Evolutionary conservation across 1,140 invertebrate species (phyloP), one percentile per base, ranked within the genome.

Genomic region (Solen grandis): DNA sequence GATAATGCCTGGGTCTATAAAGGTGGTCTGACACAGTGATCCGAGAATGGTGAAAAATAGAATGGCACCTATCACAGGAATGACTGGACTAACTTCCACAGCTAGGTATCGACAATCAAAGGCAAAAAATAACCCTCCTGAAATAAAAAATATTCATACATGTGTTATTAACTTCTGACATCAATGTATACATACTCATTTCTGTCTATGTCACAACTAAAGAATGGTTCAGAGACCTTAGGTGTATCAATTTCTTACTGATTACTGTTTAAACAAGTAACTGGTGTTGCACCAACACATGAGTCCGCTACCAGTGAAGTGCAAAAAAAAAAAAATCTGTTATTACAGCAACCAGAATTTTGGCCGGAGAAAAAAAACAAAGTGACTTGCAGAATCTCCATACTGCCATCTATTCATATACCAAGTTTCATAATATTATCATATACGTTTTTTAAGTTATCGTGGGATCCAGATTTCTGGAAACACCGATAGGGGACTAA

Each of bases 1-100:
- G 10, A 80, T 80, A 41, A 80, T 73, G 8, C 77, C 77, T 5
- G 77, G 77, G 50, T 80, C 77, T n/a, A 73, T 80, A 36, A 80
- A 73, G 27, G 77, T 73, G 8, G 68, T 73, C 35, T 73, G 77
- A 36, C 41, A 52, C 31, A 80, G 41, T 33, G 52, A 63, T 27
- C 77, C 77, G 16, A 80, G 19, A 22, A 80, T 80, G 36, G 73
- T 70, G n/a, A 80, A 72, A 38, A 70, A 80, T 3, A 80, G 68
- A 33, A 80, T 5, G 14, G 68, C 77, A 41, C 77, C 77, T 36
- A 80, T 54, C 16, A 80, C 77, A 38, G 77, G 77, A 19, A 80
- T 80, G n/a, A 65, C 77, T 5, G 77, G 77, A 31, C 54, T 62
- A 1, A 80, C 77, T 3, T 80, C 36, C n/a, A 52, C 59, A 13